Conservation (phyloP, 1,140 invertebrate species). For the Macrosteles quadrilineatus region DNA sequence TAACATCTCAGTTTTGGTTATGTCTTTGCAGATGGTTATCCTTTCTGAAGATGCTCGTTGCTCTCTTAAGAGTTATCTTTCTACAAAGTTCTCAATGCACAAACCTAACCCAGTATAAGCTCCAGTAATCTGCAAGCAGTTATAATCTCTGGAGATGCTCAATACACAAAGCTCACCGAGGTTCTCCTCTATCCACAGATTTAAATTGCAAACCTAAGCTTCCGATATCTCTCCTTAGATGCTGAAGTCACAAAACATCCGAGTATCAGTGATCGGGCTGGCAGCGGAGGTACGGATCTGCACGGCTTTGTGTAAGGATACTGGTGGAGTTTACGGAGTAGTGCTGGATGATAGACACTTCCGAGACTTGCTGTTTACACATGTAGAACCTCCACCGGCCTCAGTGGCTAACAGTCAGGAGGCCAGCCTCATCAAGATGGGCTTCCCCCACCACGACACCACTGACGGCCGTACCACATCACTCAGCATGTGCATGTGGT, state of each 20-base stretch:
- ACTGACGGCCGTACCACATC: constrained; percentile 63
- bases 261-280: constrained; percentile 83
- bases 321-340: constrained; percentile 82
- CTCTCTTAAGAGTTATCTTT: no score
- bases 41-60: no score
- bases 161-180: no score
- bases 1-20: no score
- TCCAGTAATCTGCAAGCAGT: no score
- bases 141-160: no score
- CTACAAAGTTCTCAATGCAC: no score
- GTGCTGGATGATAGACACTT: constrained; percentile 92
- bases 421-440: constrained; percentile 88
- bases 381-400: constrained; percentile 84
- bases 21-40: no score
- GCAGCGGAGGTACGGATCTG: constrained; percentile 94
- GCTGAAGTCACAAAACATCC: constrained; percentile 64
- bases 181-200: no score
- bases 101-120: no score
- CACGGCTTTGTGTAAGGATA: constrained; percentile 78
- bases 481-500: constrained; percentile 86
- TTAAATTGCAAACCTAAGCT: no score
- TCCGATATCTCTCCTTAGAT: constrained; percentile 53
- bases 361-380: constrained; percentile 53
- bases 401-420: constrained; percentile 62
- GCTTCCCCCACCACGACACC: constrained; percentile 76